phyloP scores from a whole-genome alignment of 2,888 invertebrate genomes.

The Erannis defoliaria region DNA sequence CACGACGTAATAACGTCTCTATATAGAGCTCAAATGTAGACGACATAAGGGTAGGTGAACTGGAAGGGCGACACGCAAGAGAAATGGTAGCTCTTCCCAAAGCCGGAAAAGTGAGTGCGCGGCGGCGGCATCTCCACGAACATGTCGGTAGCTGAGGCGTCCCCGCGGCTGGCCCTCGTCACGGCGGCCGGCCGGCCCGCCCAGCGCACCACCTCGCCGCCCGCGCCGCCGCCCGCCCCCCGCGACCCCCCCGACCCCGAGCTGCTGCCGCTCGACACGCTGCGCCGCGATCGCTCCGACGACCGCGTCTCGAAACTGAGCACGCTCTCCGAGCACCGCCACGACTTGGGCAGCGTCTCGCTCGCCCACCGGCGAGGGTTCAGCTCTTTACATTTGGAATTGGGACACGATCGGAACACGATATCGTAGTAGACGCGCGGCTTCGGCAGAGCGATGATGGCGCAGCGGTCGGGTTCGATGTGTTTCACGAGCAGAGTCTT shows the following conservation, averaged over 20 bases:
- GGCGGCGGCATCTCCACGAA: conserved; percentile 80
- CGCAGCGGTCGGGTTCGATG: conserved; percentile 78
- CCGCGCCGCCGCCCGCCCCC: conserved; percentile 55
- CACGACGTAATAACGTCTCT: conserved; percentile 7
- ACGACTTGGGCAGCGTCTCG: conserved; percentile 77
- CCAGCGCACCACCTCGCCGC: conserved; percentile 78
- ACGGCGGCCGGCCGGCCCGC: conserved; percentile 82
- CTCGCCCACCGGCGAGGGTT: conserved; percentile 75
- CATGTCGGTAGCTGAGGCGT: conserved; percentile 79
- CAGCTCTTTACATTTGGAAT: conserved; percentile 62
- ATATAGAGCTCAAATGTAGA: conserved; percentile 71
- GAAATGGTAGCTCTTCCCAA: conserved; percentile 85
- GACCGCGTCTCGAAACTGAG: conserved; percentile 66
- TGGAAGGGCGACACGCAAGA: conserved; percentile 85
- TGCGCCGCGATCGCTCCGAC: conserved; percentile 66
- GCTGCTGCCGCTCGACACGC: conserved; percentile 65
- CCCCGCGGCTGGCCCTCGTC: conserved; percentile 84
- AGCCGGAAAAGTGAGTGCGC: conserved; percentile 82
- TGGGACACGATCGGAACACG: conserved; percentile 62
- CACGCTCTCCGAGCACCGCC: conserved; percentile 80
- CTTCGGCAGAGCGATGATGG: conserved; percentile 78
- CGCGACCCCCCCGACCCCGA: conserved; percentile 50
- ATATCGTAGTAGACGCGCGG: conserved; percentile 79
- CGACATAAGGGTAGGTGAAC: conserved; percentile 81
- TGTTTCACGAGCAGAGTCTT: conserved; percentile 78